Evolutionary conservation across 2,113 vertebrate species (phyloP).

Genomic region (Emberiza fucata): DNA sequence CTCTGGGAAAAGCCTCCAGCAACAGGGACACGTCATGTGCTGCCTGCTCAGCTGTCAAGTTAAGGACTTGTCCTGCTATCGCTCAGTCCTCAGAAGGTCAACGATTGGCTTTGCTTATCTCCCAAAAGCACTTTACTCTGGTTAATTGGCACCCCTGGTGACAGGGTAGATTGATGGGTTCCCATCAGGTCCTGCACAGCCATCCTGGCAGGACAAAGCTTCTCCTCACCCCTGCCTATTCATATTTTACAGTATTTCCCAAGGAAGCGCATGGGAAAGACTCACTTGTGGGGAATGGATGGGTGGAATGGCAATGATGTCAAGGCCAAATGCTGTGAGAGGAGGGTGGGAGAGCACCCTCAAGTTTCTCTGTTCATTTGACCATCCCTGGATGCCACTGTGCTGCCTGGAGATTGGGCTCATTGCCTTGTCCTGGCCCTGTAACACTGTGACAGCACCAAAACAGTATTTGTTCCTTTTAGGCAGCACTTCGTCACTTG

Average conservation of each 20-base stretch:
- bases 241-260: neutral
- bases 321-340: neutral
- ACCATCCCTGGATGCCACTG: neutral
- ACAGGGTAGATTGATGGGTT: constrained; percentile 19
- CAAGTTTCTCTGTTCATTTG: neutral
- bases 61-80: constrained; percentile 39
- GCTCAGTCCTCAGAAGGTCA: constrained; percentile 43
- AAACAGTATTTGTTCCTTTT: neutral
- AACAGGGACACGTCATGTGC: neutral
- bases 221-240: neutral
- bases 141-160: constrained; percentile 43
- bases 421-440: neutral
- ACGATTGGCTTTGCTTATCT: constrained; percentile 43
- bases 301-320: neutral
- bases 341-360: neutral
- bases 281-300: neutral
- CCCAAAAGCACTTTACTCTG: constrained; percentile 32
- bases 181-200: neutral
- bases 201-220: neutral
- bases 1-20: neutral
- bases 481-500: neutral
- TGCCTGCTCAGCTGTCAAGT: constrained; percentile 29
- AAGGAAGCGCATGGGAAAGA: neutral
- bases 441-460: neutral
- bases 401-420: neutral